phyloP scores from a whole-genome alignment of 2,888 invertebrate species.

The Cerastis rubricosa region DNA sequence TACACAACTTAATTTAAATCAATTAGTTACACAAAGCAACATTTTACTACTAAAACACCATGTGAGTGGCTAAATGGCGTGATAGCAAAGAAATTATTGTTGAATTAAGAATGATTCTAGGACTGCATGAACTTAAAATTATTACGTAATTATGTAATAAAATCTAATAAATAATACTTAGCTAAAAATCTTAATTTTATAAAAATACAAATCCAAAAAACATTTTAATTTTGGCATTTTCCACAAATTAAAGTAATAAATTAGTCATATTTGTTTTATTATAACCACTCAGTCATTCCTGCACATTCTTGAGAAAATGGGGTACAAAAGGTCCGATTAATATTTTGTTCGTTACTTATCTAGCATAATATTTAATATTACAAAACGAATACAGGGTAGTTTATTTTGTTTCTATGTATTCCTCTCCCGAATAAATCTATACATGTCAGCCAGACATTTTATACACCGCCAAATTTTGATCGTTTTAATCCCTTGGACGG shows the following conservation, averaged over 20 bases:
- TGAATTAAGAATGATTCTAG: slow-evolving; percentile 10
- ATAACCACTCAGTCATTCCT: not conserved
- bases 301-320: not conserved
- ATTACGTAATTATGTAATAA: slow-evolving; percentile 5
- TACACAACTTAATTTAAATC: slow-evolving; percentile 32
- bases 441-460: not conserved
- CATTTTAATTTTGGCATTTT: slow-evolving; percentile 25
- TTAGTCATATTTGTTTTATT: slow-evolving; percentile 3
- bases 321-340: slow-evolving; percentile 14
- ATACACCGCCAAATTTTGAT: too few species aligned
- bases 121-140: slow-evolving; percentile 16
- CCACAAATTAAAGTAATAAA: slow-evolving; percentile 13
- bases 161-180: slow-evolving; percentile 29
- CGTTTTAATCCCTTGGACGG: too few species aligned
- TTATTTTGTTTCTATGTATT: not conserved
- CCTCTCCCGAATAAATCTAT: not conserved
- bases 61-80: slow-evolving; percentile 7
- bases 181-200: slow-evolving; percentile 23
- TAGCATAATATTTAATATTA: slow-evolving; percentile 1
- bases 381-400: not conserved
- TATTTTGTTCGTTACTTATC: slow-evolving; percentile 7
- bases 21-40: slow-evolving; percentile 34
- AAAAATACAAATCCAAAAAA: slow-evolving; percentile 39
- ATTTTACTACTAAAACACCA: slow-evolving; percentile 20
- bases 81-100: slow-evolving; percentile 20